Evolutionary conservation across 2,888 invertebrate species (phyloP).

Genomic region (Molanna angustata): DNA sequence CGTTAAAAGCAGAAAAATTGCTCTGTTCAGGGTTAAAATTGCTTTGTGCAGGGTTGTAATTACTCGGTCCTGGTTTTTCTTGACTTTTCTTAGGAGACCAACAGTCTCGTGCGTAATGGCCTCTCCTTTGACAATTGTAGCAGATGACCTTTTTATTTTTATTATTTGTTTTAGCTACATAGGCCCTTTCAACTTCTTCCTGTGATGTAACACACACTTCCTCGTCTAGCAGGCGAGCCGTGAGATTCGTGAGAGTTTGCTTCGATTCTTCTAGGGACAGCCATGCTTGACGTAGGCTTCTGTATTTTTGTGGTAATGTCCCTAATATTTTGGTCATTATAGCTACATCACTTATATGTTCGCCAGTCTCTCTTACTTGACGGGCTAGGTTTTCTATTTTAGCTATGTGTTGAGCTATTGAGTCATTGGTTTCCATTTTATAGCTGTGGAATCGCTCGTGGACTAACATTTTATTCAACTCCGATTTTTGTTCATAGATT

Average conservation of each 20-base stretch:
- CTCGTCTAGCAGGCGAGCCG: background rate
- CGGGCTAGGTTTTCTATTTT: background rate
- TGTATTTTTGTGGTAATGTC: background rate
- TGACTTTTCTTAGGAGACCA: background rate
- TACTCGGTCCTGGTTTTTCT: too few relatives aligned
- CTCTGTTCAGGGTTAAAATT: background rate
- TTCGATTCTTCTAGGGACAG: background rate
- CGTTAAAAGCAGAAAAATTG: background rate
- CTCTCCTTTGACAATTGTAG: background rate
- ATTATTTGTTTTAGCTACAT: background rate
- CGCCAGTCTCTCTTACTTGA: constrained; percentile 1
- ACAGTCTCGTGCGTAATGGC: background rate
- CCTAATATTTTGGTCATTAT: background rate
- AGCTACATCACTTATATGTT: background rate
- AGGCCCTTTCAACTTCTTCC: background rate
- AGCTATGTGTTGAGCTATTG: background rate
- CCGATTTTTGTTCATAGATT: background rate
- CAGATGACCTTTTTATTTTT: background rate
- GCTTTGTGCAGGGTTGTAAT: too few relatives aligned
- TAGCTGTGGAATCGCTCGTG: background rate
- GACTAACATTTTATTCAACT: background rate
- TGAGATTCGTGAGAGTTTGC: background rate
- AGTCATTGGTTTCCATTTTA: background rate
- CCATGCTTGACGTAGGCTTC: background rate
- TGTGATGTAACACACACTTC: background rate